phyloP scores from a whole-genome alignment of 53 echinoderm and acorn worm species.

The Echinarachnius parma region DNA sequence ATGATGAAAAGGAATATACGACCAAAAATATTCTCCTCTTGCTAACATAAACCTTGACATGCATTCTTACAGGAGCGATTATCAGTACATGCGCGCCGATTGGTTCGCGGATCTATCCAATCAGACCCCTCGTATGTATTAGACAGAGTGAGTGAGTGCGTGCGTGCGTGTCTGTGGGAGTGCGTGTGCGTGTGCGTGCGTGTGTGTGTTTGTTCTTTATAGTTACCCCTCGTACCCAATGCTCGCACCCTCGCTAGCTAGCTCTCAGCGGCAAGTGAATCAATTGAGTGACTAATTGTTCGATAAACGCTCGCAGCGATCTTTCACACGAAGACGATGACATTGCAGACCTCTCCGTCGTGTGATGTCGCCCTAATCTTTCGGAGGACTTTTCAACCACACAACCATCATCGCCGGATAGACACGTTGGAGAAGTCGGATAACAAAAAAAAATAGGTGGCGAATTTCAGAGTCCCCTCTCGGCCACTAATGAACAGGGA shows the following conservation, averaged over 20 bases:
- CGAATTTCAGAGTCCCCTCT: too few species aligned
- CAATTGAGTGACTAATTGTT: conserved; percentile 47
- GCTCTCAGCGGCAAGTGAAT: conserved; percentile 27
- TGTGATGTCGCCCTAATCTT: too few species aligned
- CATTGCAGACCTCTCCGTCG: too few species aligned
- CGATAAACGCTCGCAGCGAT: conserved; percentile 49
- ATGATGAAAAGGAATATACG: too few species aligned
- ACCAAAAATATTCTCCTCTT: not conserved
- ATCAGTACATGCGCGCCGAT: conserved; percentile 21
- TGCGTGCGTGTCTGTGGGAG: too few species aligned
- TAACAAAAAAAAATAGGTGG: too few species aligned
- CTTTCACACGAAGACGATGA: too few species aligned
- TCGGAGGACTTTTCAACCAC: too few species aligned
- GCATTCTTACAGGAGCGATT: not conserved
- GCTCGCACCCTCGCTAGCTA: not conserved
- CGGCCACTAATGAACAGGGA: too few species aligned
- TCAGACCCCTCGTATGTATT: conserved; percentile 34
- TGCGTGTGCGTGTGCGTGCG: not conserved
- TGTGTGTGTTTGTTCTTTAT: not conserved
- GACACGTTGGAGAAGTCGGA: too few species aligned
- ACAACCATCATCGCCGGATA: too few species aligned
- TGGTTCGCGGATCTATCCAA: conserved; percentile 36
- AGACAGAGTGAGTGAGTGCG: too few species aligned
- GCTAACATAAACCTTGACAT: not conserved
- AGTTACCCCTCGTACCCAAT: not conserved